A percentile compares a stretch with the other conserved stretches of the same genome.
phyloP scores from a whole-genome alignment of 1,140 invertebrate species.

The Leptopilina boulardi region DNA sequence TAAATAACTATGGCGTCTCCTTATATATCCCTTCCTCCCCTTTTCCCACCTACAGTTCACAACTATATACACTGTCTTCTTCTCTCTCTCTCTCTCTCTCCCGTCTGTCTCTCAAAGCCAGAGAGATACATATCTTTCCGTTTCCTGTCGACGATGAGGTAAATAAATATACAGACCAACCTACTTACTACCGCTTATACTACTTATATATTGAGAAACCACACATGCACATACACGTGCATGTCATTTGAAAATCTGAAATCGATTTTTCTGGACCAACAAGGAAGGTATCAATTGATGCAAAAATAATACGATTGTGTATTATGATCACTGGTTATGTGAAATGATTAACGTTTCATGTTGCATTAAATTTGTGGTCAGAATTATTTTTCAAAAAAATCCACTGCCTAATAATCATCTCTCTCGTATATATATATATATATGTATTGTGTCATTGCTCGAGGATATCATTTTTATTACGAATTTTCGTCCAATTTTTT shows the following conservation, averaged over 20 bases:
- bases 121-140: conserved; percentile 67
- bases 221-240: neutral
- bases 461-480: too few relatives aligned
- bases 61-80: conserved; percentile 20
- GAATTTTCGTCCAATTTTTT: too few relatives aligned
- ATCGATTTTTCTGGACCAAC: conserved; percentile 13
- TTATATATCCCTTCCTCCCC: conserved; percentile 40
- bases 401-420: neutral
- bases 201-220: conserved; percentile 6
- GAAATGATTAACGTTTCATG: conserved; percentile 12
- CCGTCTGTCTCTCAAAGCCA: conserved; percentile 45
- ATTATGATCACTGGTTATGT: conserved; percentile 11
- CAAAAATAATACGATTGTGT: conserved; percentile 22
- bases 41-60: conserved; percentile 13
- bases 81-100: conserved; percentile 41
- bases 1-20: conserved; percentile 63
- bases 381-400: neutral
- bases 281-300: conserved; percentile 23
- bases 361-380: conserved; percentile 5
- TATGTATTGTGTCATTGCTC: neutral
- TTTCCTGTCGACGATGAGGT: conserved; percentile 65
- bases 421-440: neutral
- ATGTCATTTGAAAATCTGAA: neutral
- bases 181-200: conserved; percentile 57
- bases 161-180: conserved; percentile 57